phyloP scores from a whole-genome alignment of 2,888 invertebrate species.

The Quadroppia sp. region DNA sequence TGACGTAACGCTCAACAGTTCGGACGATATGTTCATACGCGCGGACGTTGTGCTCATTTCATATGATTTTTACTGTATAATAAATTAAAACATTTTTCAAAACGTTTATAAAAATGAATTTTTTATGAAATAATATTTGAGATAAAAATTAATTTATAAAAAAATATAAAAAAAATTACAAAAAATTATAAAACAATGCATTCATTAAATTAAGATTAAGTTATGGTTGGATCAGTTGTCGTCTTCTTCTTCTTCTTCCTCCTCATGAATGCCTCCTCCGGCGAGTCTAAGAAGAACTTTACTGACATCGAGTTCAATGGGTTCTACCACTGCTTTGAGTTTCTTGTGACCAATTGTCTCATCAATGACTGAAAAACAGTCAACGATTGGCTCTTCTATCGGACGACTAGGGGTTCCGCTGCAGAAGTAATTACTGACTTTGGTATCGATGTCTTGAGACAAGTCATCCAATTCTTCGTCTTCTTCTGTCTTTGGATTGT shows the following conservation, averaged over 20 bases:
- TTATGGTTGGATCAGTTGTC: not conserved
- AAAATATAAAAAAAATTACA: no score
- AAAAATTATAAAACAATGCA: no score
- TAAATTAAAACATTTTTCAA: no score
- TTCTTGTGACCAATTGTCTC: not conserved
- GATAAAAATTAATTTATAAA: no score
- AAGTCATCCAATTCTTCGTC: not conserved
- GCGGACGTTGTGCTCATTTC: no score
- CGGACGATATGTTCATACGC: no score
- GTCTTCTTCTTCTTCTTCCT: conserved; percentile 6
- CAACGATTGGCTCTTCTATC: conserved; percentile 5
- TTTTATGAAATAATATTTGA: no score
- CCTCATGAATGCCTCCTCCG: not conserved
- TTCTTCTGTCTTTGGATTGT: not conserved
- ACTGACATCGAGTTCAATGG: conserved; percentile 16
- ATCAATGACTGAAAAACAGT: not conserved
- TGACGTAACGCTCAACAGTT: no score
- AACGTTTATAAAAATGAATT: no score
- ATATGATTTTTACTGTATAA: no score
- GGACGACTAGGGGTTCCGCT: conserved; percentile 27
- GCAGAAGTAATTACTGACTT: not conserved
- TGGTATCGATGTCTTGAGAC: not conserved
- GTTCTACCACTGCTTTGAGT: conserved; percentile 9
- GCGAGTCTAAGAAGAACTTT: conserved; percentile 3
- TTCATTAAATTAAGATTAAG: not conserved